Evolutionary conservation across 37 sponge, comb jelly and placozoan species (phyloP).

Genomic region (Haliclona indistincta): DNA sequence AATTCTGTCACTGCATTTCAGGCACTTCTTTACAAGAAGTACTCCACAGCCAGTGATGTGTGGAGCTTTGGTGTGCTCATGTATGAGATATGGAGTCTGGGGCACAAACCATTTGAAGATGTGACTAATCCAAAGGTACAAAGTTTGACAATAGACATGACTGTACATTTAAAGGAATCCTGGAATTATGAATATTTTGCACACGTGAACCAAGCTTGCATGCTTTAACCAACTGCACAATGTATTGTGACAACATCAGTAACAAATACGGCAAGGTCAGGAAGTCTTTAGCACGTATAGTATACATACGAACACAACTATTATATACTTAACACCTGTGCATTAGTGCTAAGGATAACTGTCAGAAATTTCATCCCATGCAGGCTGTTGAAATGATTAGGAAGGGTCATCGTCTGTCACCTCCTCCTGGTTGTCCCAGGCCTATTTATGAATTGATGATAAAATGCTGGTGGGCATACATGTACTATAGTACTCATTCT

Average conservation of each 20-base stretch:
- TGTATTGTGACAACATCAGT: no score
- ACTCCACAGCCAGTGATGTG: constrained; percentile 9
- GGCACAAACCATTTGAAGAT: neutral
- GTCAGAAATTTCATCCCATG: no score
- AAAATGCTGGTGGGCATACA: constrained; percentile 18
- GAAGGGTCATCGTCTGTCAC: constrained; percentile 5
- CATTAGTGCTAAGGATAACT: no score
- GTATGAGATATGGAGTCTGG: constrained; percentile 19
- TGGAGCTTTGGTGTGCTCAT: constrained; percentile 6
- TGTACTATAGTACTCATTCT: neutral
- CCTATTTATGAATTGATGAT: constrained; percentile 34
- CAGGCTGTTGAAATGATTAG: neutral
- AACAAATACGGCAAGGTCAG: no score
- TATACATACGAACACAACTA: no score
- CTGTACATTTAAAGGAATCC: no score
- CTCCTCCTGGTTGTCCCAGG: constrained; percentile 18
- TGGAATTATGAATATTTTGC: no score
- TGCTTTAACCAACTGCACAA: no score
- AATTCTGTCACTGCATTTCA: neutral
- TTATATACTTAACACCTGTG: no score
- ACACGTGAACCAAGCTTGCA: no score
- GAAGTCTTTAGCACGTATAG: no score
- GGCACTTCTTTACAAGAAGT: neutral
- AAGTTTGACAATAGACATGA: no score
- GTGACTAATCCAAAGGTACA: neutral